Evolutionary conservation across 2,113 vertebrate species (phyloP), one percentile per base, ranked within the genome.

Genomic region (Notarius quadriscutis): DNA sequence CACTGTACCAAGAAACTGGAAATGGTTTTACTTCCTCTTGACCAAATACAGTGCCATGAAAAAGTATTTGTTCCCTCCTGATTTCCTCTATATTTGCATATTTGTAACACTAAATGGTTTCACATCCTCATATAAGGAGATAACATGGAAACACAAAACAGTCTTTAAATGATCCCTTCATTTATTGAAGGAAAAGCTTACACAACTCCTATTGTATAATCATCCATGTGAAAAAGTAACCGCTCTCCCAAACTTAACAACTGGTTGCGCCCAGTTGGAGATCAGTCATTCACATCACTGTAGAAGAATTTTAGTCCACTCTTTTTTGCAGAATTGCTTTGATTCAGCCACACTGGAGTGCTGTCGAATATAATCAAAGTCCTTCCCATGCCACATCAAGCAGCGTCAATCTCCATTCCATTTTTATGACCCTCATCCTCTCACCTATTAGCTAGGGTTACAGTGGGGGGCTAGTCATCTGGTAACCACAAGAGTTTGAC

Each of bases 1-100:
- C 57, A 57, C 8, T 30, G 15, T 20, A 34, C 18, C n/a, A 14
- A 57, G 7, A 79, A 55, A 79, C 51, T 57, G 77, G n/a, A 80
- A 58, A 58, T 55, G 14, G 77, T 57, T 80, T 57, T 80, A 77
- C 20, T 77, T 77, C 74, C 74, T 79, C n/a, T n/a, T 25, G n/a
- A 4, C 15, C 50, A 53, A 53, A 51, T n/a, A n/a, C 11, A 30
- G 7, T 25, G 5, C 25, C 25, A 27, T 58, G 3, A 27, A 27
- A 77, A n/a, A 15, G 0, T 55, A 55, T 57, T 79, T 55, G 51
- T 0, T 9, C 74, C 72, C 18, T 12, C 4, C 41, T n/a, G 50
- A 78, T 80, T 57, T 80, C n/a, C 53, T 58, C 17, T 2, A 58
- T 81, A 60, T 58, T 81, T 34, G 30, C 9, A 58, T 30, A 30